A percentile compares a stretch with the other conserved stretches of the same genome.
phyloP scores from a whole-genome alignment of 2,113 vertebrate species.

The Oncorhynchus keta region DNA sequence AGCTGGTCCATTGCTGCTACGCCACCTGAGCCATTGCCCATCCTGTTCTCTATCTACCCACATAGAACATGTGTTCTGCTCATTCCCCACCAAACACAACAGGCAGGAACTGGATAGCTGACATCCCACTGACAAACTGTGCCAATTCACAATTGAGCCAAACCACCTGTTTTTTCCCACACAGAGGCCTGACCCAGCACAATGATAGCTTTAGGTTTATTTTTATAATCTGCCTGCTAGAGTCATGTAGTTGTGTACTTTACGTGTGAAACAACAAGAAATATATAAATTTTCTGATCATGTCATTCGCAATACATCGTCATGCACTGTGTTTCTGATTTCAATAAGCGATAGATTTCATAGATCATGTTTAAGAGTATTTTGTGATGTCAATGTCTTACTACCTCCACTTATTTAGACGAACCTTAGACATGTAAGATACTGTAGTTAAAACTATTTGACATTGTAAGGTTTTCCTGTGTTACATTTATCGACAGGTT shows the following conservation, averaged over 20 bases:
- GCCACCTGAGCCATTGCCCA: conserved; percentile 42
- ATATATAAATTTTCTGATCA: background rate
- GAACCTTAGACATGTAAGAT: too few species aligned
- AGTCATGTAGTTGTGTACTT: background rate
- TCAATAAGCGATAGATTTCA: conserved; percentile 6
- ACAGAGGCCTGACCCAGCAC: background rate
- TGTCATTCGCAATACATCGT: too few species aligned
- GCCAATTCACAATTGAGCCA: background rate
- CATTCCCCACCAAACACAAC: conserved; percentile 9
- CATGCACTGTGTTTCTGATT: too few species aligned
- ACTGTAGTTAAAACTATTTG: too few species aligned
- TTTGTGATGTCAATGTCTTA: conserved; percentile 24
- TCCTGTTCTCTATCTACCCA: background rate
- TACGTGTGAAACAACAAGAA: background rate
- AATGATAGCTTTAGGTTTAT: conserved; percentile 11
- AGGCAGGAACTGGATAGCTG: conserved; percentile 15
- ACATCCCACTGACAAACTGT: conserved; percentile 14
- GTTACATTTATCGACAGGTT: conserved; percentile 6
- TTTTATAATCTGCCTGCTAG: background rate
- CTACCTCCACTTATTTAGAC: conserved; percentile 38
- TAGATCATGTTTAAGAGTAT: background rate
- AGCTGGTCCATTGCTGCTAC: conserved; percentile 36
- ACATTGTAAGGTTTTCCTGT: too few species aligned
- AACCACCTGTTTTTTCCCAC: too few species aligned
- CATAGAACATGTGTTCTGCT: background rate